Evolutionary conservation across 2,113 vertebrate genomes (phyloP).

Genomic region (Collichthys lucidus): DNA sequence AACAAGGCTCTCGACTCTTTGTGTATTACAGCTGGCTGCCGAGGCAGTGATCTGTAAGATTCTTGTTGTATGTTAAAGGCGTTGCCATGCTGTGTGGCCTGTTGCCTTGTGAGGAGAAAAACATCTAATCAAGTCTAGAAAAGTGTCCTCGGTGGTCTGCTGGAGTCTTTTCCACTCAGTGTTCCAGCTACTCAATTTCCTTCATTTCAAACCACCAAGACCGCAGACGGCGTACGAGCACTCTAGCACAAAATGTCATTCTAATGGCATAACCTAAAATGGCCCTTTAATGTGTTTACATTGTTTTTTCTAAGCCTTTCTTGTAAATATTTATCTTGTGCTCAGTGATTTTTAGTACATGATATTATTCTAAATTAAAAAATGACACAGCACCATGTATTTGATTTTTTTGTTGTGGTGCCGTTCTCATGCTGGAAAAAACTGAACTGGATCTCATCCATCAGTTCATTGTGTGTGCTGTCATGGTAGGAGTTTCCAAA

Average conservation of each 20-base stretch:
- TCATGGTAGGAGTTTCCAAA: background rate
- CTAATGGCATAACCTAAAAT: background rate
- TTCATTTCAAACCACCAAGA: background rate
- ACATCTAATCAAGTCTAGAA: background rate
- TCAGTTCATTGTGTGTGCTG: background rate
- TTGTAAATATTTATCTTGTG: background rate
- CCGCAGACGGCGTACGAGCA: background rate
- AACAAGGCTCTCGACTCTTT: background rate
- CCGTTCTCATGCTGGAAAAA: background rate
- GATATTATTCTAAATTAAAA: constrained; percentile 1
- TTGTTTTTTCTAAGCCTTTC: background rate
- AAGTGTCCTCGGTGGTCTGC: background rate
- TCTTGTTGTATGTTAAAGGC: constrained; percentile 7
- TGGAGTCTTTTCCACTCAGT: constrained; percentile 3
- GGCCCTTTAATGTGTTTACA: background rate
- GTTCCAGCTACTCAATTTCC: constrained; percentile 7
- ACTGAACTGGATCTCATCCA: background rate
- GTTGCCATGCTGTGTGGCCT: background rate
- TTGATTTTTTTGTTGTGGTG: background rate
- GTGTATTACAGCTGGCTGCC: background rate
- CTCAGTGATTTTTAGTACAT: background rate
- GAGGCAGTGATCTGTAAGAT: background rate
- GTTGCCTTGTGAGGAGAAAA: background rate
- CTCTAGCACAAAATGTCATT: background rate
- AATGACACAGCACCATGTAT: background rate